Conservation (phyloP, 1,140 invertebrate genomes). For the Drosophila rhopaloa region DNA sequence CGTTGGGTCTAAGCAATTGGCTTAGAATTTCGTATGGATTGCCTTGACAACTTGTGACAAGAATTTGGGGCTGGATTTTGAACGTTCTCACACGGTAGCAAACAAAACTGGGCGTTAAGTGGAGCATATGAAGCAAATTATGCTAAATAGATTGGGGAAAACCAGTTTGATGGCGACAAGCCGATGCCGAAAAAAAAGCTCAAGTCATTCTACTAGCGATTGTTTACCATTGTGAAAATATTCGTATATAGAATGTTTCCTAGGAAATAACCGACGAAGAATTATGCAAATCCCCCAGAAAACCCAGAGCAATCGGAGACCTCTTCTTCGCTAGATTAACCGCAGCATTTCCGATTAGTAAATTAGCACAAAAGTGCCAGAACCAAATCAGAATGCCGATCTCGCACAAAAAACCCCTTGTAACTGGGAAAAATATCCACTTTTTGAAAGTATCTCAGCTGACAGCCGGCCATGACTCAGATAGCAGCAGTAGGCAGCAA, state of each 20-base stretch:
- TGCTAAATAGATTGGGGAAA: conserved; percentile 54
- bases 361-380: conserved; percentile 47
- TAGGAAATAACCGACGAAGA: conserved; percentile 55
- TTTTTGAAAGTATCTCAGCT: conserved; percentile 64
- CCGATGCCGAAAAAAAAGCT: conserved; percentile 10
- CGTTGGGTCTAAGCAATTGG: conserved; percentile 24
- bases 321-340: conserved; percentile 12
- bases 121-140: conserved; percentile 47
- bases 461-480: conserved; percentile 63
- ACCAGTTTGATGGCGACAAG: conserved; percentile 46
- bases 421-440: conserved; percentile 67
- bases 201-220: conserved; percentile 30
- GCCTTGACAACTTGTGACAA: conserved; percentile 53
- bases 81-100: conserved; percentile 40
- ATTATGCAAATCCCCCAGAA: conserved; percentile 60
- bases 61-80: conserved; percentile 48
- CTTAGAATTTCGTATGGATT: conserved; percentile 21
- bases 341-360: conserved; percentile 63
- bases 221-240: conserved; percentile 28
- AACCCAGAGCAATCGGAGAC: conserved; percentile 20
- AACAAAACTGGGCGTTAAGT: conserved; percentile 56
- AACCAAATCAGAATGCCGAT: conserved; percentile 53
- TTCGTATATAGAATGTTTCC: conserved; percentile 56
- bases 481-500: conserved; percentile 40
- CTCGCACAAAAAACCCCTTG: conserved; percentile 68